Evolutionary conservation across 2,113 vertebrate species (phyloP).

Genomic region (Amia ocellicauda): DNA sequence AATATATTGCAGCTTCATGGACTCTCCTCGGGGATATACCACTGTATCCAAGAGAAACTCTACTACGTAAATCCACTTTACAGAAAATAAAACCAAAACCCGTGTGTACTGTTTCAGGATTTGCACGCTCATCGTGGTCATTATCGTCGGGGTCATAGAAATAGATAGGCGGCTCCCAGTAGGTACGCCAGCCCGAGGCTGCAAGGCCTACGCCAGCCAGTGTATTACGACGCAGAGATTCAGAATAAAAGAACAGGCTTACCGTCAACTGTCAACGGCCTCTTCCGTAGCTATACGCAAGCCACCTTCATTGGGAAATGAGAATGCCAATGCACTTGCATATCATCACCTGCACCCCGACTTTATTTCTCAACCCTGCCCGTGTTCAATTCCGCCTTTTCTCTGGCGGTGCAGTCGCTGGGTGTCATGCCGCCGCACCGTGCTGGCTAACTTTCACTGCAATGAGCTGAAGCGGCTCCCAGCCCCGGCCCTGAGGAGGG

Average conservation of each 20-base stretch:
- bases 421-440: conserved; percentile 34
- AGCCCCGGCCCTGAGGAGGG: conserved; percentile 8
- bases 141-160: neutral
- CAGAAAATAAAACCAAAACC: neutral
- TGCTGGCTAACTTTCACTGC: conserved; percentile 30
- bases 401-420: conserved; percentile 3
- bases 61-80: neutral
- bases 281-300: conserved; percentile 26
- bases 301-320: conserved; percentile 25
- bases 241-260: conserved; percentile 20
- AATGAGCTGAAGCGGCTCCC: conserved; percentile 19
- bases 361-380: conserved; percentile 1
- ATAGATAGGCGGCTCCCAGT: neutral
- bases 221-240: neutral
- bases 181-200: conserved; percentile 4
- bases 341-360: neutral
- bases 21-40: too few species aligned
- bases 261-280: conserved; percentile 44
- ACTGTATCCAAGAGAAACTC: neutral
- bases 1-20: too few species aligned
- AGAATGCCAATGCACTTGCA: conserved; percentile 5
- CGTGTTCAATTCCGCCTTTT: neutral
- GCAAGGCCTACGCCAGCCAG: neutral
- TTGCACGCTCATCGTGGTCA: neutral
- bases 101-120: neutral